Percentiles rank a stretch among this genome's conserved stretches.
phyloP scores from a whole-genome alignment of 2,888 invertebrate genomes.

The Eurois occulta region DNA sequence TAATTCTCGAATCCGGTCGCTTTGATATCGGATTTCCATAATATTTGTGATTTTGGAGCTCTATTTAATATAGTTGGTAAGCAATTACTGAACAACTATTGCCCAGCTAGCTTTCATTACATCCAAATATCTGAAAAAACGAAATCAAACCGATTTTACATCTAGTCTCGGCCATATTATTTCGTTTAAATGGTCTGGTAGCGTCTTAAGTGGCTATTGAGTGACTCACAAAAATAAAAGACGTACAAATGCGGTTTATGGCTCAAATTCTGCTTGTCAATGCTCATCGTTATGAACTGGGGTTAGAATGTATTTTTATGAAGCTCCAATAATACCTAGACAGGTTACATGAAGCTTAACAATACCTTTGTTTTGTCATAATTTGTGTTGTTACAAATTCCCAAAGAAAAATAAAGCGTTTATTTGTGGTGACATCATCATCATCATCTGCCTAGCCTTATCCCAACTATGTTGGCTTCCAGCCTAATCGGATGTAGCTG shows the following conservation, averaged over 20 bases:
- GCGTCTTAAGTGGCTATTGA: constrained; percentile 20
- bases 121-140: background rate
- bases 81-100: constrained; percentile 6
- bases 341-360: background rate
- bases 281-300: constrained; percentile 15
- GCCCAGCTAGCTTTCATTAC: background rate
- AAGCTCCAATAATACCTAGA: background rate
- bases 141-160: constrained; percentile 8
- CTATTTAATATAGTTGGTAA: background rate
- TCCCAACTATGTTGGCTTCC: too few relatives aligned
- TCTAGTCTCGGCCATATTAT: constrained; percentile 13
- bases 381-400: background rate
- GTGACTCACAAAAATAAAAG: constrained; percentile 22
- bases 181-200: constrained; percentile 24
- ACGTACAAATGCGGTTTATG: constrained; percentile 46
- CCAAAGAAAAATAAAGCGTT: background rate
- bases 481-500: too few relatives aligned
- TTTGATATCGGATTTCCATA: background rate
- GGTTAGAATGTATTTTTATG: constrained; percentile 4
- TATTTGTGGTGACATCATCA: too few relatives aligned
- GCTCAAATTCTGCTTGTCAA: constrained; percentile 14
- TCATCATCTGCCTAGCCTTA: too few relatives aligned
- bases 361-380: background rate
- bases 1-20: background rate
- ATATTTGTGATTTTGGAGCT: background rate